These are phyloP conservation scores for Onthophagus sagittarius DNA, from an alignment of 2,888 invertebrate genomes.

Conservation along the genomic window DNA sequence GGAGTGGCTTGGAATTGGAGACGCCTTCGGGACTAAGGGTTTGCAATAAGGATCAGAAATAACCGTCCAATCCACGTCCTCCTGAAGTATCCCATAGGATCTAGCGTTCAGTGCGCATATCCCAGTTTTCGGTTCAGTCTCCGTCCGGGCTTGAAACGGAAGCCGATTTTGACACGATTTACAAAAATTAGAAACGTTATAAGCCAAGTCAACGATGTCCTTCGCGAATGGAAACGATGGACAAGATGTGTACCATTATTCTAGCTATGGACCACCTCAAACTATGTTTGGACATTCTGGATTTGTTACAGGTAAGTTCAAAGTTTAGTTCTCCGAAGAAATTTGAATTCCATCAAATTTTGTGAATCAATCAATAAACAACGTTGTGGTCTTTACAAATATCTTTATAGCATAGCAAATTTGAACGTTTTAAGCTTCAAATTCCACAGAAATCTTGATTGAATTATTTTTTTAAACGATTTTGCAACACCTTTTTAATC, in stretches of 20 bases:
- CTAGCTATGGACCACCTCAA: slow-evolving; percentile 36
- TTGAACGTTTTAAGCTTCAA: too few species aligned
- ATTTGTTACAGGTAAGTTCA: slow-evolving; percentile 40
- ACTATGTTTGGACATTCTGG: slow-evolving; percentile 34
- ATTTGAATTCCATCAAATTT: too few species aligned
- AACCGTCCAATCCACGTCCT: not conserved
- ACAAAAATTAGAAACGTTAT: not conserved
- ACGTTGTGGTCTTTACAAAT: too few species aligned
- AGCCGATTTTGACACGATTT: not conserved
- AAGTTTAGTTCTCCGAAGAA: slow-evolving; percentile 31
- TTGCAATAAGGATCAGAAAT: not conserved
- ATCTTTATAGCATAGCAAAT: too few species aligned
- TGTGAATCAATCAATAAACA: too few species aligned
- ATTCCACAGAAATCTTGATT: too few species aligned
- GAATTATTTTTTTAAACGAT: too few species aligned
- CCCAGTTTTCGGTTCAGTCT: not conserved
- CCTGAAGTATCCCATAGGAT: not conserved
- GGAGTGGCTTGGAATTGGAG: not conserved
- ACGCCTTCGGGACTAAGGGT: not conserved
- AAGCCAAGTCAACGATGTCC: slow-evolving; percentile 32
- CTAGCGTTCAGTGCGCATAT: not conserved
- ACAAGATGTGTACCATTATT: slow-evolving; percentile 41
- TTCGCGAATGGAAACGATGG: slow-evolving; percentile 39
- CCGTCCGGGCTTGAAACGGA: not conserved
- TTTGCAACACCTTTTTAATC: too few species aligned